These are phyloP conservation scores for Squalus acanthias DNA, from an alignment of 2,797 vertebrate species.

Conservation along the genomic window DNA sequence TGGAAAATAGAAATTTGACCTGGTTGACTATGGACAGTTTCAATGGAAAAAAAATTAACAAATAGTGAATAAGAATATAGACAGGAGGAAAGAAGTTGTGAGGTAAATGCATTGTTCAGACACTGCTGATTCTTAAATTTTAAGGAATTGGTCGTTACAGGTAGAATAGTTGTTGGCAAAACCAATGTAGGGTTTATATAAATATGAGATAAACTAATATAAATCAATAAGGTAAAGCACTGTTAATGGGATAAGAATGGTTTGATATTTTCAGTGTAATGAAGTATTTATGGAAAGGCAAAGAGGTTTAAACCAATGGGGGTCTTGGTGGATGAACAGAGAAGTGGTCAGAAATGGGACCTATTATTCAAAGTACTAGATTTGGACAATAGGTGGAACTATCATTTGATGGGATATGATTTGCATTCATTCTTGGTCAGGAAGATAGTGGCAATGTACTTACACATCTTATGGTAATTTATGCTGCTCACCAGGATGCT, in stretches of 20 bases:
- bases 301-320: neutral
- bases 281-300: neutral
- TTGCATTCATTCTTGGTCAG: neutral
- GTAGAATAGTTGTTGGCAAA: neutral
- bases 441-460: neutral
- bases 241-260: constrained; percentile 1
- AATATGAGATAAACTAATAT: neutral
- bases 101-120: neutral
- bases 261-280: neutral
- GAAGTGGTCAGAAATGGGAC: neutral
- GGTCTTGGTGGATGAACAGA: neutral
- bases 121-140: neutral
- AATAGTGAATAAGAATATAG: neutral
- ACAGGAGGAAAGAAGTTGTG: neutral
- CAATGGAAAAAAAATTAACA: neutral
- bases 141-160: neutral
- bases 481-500: neutral
- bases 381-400: neutral
- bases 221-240: neutral
- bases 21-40: neutral
- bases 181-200: neutral
- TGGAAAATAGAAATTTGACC: neutral
- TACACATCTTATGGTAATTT: neutral
- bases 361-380: neutral
- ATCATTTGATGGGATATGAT: neutral